Base-by-base conservation (phyloP, 2,113 vertebrate genomes). In the Struthio camelus region DNA sequence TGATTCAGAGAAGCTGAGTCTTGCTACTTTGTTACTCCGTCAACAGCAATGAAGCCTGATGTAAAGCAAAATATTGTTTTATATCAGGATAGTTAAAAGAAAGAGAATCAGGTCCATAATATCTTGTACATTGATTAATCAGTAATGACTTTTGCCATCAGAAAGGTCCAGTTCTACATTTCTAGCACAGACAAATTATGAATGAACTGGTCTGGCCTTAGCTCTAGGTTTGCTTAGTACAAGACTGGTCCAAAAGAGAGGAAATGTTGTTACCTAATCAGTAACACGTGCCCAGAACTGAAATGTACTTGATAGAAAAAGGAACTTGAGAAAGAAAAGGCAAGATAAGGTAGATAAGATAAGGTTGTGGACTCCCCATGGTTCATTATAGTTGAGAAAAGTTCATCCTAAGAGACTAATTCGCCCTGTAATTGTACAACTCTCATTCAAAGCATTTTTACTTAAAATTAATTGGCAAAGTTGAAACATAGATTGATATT, bases 311-410 rank as follows among this genome's bases (percentile, higher is more conserved):
- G 46, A 54, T 42, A 46, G 19, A 24, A 80, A 90, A 93, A 90
- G n/a, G 85, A 93, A 73, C 64, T 83, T 83, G 50, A 91, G 70
- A 91, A 94, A 89, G 89, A 36, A 85, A 85, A 44, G 36, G 71
- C 72, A 91, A 34, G 56, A 48, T 48, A 34, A 59, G 56, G 30
- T 59, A 59, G 56, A 61, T 73, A 85, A 77, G 81, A 50, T 92
- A 94, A 95, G 84, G 30, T 86, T 85, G 36, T 27, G 11, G 34
- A 86, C 24, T 90, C 38, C 84, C 28, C n/a, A 14, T 48, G 50
- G 69, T 85, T 91, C 91, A 67, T 83, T 85, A 36, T 66, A 58
- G 50, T 59, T 91, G 73, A 67, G 62, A 91, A 96, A 94, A 27
- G 7, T 4, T 4, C 59, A 50, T 16, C 36, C 40, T 62, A 73